Evolutionary conservation across 2,888 invertebrate genomes (phyloP).

Genomic region (Hypomecis atomaria): DNA sequence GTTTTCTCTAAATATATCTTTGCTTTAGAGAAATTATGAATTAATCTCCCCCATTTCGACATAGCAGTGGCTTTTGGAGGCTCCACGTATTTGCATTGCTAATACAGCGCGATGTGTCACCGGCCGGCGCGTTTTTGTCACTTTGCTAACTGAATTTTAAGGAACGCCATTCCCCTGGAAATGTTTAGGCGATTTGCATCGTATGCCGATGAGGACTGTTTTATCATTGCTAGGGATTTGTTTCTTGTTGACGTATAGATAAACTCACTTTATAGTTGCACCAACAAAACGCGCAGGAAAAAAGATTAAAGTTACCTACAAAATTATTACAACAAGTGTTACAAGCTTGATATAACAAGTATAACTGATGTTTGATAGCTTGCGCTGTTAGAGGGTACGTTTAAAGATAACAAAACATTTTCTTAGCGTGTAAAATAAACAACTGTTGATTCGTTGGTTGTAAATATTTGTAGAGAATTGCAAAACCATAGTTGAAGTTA

Average conservation of each 20-base stretch:
- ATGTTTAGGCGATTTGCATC: constrained; percentile 32
- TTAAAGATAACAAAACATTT: too few species aligned
- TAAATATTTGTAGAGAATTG: too few species aligned
- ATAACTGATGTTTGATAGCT: too few species aligned
- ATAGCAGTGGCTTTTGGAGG: constrained; percentile 12
- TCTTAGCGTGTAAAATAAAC: too few species aligned
- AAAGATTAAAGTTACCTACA: too few species aligned
- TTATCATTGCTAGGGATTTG: constrained; percentile 9
- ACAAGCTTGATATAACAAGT: too few species aligned
- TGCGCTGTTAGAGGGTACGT: too few species aligned
- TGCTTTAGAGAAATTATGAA: neutral
- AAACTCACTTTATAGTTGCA: neutral
- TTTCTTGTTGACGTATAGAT: neutral
- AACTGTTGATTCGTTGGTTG: too few species aligned
- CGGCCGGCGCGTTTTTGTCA: constrained; percentile 34
- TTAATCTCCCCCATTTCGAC: constrained; percentile 4
- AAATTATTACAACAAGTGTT: too few species aligned
- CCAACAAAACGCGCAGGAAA: neutral
- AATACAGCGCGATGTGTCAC: constrained; percentile 15
- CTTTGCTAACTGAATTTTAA: constrained; percentile 38
- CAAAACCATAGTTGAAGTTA: too few species aligned
- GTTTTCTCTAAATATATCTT: too few species aligned
- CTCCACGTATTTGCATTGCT: constrained; percentile 19
- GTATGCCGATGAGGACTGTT: constrained; percentile 14
- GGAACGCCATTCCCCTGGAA: constrained; percentile 26